Base-by-base conservation (phyloP, 1,140 invertebrate genomes). In the Caerostris darwini region DNA sequence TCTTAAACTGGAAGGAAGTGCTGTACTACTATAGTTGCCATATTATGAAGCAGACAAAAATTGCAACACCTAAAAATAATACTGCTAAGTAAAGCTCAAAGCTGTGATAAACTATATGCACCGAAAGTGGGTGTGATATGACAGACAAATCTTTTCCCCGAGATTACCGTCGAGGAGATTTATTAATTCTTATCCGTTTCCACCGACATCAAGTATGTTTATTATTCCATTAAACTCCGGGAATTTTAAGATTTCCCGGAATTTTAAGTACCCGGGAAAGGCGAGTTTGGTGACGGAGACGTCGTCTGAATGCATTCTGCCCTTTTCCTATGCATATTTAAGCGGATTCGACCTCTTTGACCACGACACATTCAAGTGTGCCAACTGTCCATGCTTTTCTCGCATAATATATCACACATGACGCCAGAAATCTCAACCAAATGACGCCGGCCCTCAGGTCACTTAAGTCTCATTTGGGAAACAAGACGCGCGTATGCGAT, bases 141-240 rank as follows among this genome's bases (percentile, higher is more conserved):
- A 34, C 34, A 34, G 34, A 34, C 71, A 83, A 14, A 56, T 57
- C 17, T 14, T 83, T 57, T 57, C 14, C 12, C 82, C 12, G 14
- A 83, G 54, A 83, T 7, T 83, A 57, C 82, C 14, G n/a, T 58
- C 56, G 54, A 10, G 6, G 50, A 19, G 54, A 83, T 56, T 58
- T 83, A 83, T 83, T 56, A 58, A 83, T 58, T 17, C 50, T 54
- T 54, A 83, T 83, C 34, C 53, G 17, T 83, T 83, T 7, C 7
- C 56, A 14, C 5, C 12, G 54, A 57, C 82, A 19, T 53, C 54
- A 14, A 1, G 17, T 17, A 54, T 57, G 82, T 83, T 83, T 83
- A 83, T 83, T 83, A 83, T 83, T 83, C 82, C 82, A 83, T 83
- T 83, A 83, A 83, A 83, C 17, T 83, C 82, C 5, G 4, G n/a